A percentile compares a stretch with the other conserved stretches of the same genome.
Conservation (phyloP, 2,797 vertebrate species). For the Merluccius polli region DNA sequence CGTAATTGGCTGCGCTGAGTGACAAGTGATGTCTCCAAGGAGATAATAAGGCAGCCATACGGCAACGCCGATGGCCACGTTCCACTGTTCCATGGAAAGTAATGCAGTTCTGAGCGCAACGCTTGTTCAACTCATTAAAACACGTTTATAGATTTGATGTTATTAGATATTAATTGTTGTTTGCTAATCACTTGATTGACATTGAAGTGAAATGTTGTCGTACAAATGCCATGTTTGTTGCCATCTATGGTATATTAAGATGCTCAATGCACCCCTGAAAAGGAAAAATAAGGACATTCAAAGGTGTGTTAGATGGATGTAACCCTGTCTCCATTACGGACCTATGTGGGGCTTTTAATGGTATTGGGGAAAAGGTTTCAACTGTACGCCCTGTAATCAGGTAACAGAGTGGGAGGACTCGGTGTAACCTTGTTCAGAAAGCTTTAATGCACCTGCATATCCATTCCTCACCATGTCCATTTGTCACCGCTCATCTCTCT, state of each 20-base stretch:
- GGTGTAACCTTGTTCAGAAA: conserved; percentile 43
- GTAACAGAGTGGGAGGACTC: conserved; percentile 39
- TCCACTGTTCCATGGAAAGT: conserved; percentile 27
- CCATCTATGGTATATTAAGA: not conserved
- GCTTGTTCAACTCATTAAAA: conserved; percentile 35
- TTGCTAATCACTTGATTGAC: conserved; percentile 31
- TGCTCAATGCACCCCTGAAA: not conserved
- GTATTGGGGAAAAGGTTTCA: conserved; percentile 46
- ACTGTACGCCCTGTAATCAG: conserved; percentile 37
- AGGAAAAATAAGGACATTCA: not conserved
- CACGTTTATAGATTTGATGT: conserved; percentile 38
- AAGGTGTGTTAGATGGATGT: not conserved
- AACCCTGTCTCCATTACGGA: not conserved
- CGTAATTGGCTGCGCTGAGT: conserved; percentile 53
- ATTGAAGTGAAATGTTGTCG: conserved; percentile 2
- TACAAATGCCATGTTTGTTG: not conserved
- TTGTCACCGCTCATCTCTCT: not conserved
- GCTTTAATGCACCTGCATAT: conserved; percentile 44
- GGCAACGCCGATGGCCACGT: not conserved
- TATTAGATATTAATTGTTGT: conserved; percentile 40
- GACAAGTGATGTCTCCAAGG: conserved; percentile 39
- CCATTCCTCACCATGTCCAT: conserved; percentile 3
- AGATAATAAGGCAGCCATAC: conserved; percentile 57
- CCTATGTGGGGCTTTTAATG: conserved; percentile 44
- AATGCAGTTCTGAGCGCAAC: conserved; percentile 37